These are phyloP conservation scores for Heliconius congener DNA, from an alignment of 1,140 invertebrate genomes.

Conservation along the genomic window DNA sequence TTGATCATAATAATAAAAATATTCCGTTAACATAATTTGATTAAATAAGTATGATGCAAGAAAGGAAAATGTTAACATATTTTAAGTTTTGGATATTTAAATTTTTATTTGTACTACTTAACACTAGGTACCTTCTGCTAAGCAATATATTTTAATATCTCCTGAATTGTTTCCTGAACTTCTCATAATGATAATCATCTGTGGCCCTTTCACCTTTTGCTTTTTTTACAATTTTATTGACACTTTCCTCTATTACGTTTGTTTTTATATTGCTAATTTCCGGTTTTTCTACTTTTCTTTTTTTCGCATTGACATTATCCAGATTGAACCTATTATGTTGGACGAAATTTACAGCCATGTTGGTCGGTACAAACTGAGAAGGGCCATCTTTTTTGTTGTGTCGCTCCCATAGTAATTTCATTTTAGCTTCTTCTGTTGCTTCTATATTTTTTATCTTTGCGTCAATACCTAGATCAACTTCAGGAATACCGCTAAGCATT, in stretches of 20 bases:
- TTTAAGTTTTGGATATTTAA: too few species aligned
- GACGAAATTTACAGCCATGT: constrained; percentile 99
- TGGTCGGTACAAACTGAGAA: constrained; percentile 97
- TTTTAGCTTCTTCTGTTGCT: constrained; percentile 98
- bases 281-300: constrained; percentile 77
- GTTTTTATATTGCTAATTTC: constrained; percentile 74
- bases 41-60: too few species aligned
- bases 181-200: constrained; percentile 98
- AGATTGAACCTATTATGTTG: constrained; percentile 90
- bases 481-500: constrained; percentile 99
- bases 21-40: too few species aligned
- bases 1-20: too few species aligned
- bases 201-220: constrained; percentile 94
- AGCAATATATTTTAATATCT: constrained; percentile 85
- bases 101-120: too few species aligned
- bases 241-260: constrained; percentile 80
- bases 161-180: constrained; percentile 97
- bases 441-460: constrained; percentile 99
- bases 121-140: too few species aligned
- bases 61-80: too few species aligned
- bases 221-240: constrained; percentile 84
- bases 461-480: constrained; percentile 99
- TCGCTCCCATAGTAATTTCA: constrained; percentile 93
- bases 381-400: constrained; percentile 96
- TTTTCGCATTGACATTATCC: constrained; percentile 78